phyloP scores from a whole-genome alignment of 2,888 invertebrate genomes.

The Aphodius granarius region DNA sequence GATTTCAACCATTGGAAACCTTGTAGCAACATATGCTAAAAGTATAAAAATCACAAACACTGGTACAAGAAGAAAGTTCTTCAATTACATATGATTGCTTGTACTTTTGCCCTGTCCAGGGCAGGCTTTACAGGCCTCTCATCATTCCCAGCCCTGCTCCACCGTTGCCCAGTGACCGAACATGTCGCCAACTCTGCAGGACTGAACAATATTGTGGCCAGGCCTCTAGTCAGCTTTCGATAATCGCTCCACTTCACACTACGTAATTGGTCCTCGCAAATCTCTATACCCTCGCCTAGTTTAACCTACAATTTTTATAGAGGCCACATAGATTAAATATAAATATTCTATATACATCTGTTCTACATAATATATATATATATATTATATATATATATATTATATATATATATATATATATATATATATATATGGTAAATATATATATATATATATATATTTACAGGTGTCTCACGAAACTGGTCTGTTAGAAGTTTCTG shows the following conservation, averaged over 20 bases:
- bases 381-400: no score
- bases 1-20: slow-evolving; percentile 74
- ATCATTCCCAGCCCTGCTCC: slow-evolving; percentile 73
- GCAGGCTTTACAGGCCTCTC: slow-evolving; percentile 76
- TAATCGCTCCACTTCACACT: slow-evolving; percentile 77
- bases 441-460: no score
- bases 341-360: no score
- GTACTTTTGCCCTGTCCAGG: slow-evolving; percentile 70
- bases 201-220: slow-evolving; percentile 74
- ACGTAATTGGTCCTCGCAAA: slow-evolving; percentile 69
- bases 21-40: slow-evolving; percentile 69
- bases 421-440: no score
- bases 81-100: slow-evolving; percentile 67
- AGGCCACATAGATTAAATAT: no score
- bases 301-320: slow-evolving; percentile 66
- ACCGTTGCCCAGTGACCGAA: slow-evolving; percentile 75
- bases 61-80: not conserved
- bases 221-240: slow-evolving; percentile 70
- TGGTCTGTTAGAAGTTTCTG: no score
- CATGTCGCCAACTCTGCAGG: slow-evolving; percentile 74
- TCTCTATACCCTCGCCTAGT: slow-evolving; percentile 72
- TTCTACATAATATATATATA: no score
- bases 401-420: no score
- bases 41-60: slow-evolving; percentile 35
- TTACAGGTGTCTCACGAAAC: no score